Evolutionary conservation across 2,113 vertebrate genomes (phyloP), one percentile per base, ranked within the genome.

Genomic region (Notarius lentiginosus): DNA sequence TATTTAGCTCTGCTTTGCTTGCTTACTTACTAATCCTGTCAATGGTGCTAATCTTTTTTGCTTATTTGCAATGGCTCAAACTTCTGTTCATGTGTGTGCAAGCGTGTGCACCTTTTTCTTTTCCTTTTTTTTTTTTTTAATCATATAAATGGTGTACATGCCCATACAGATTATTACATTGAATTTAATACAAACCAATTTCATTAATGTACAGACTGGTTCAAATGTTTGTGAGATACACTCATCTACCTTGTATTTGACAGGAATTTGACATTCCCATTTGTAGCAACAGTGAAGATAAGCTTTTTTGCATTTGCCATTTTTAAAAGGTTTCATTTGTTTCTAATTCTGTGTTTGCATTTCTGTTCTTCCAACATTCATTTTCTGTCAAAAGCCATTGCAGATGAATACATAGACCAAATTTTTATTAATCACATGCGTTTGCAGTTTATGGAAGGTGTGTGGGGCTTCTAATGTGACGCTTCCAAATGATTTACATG

Each of bases 11-110:
- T 87, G 58, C 61, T 87, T 88, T 81, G 85, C 49, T n/a, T 86
- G 47, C 51, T 72, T 83, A 82, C 56, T 87, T 85, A 89, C 88
- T 60, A 65, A 87, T 86, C 24, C 66, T 80, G 75, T 83, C 80
- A 84, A 41, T 86, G 87, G 79, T 87, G 86, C 81, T 86, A 85
- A 27, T 65, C 30, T 30, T 61, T 87, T 53, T 84, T 79, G 70
- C 34, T 85, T 79, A 79, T 53, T 58, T 66, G 73, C 61, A 77
- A 63, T 18, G 49, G 73, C 56, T 84, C 10, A 51, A 30, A 58
- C 60, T 2, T 75, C 34, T 27, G 68, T 82, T 53, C 51, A 20
- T 55, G 15, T 66, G 41, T 81, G 65, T 2, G 8, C 51, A 51
- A 24, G 18, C 18, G 75, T 73, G 24, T 60, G 53, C 24, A 70